Conservation (phyloP, 2,888 invertebrate species). For the Diaprepes abbreviatus region DNA sequence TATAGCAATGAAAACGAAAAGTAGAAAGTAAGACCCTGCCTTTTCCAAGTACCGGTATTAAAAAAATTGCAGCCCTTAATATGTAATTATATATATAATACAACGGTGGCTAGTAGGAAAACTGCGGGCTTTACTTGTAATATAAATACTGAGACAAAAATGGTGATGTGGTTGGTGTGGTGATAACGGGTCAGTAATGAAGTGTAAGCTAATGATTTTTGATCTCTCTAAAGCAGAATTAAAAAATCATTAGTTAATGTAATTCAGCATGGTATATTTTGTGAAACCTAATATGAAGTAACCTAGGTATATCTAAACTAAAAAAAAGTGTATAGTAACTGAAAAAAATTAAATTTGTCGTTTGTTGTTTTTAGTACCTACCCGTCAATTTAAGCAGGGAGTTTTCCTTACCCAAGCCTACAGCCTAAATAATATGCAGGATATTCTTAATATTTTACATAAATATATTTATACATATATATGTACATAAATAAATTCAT, state of each 20-base stretch:
- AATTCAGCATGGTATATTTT: background rate
- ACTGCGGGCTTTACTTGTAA: conserved; percentile 11
- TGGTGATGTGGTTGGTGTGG: conserved; percentile 5
- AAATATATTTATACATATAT: conserved; percentile 32
- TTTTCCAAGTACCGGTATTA: background rate
- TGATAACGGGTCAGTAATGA: background rate
- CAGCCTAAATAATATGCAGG: conserved; percentile 50
- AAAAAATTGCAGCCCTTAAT: background rate
- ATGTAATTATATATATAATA: no score
- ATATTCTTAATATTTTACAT: conserved; percentile 40
- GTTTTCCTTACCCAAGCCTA: conserved; percentile 49
- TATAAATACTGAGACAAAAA: conserved; percentile 41
- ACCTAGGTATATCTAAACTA: conserved; percentile 32
- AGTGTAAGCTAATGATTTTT: conserved; percentile 23
- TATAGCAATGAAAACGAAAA: conserved; percentile 43
- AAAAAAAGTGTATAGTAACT: conserved; percentile 22
- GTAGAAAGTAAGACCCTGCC: conserved; percentile 9
- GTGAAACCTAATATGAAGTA: conserved; percentile 30
- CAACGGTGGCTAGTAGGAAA: background rate
- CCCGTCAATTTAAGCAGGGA: conserved; percentile 47
- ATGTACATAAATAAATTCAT: conserved; percentile 46
- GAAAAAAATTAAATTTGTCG: conserved; percentile 28
- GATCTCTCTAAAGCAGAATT: background rate
- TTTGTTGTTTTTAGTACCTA: conserved; percentile 46
- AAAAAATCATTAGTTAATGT: conserved; percentile 4